Conservation (phyloP, 2,113 vertebrate species). For the Lipotes vexillifer region DNA sequence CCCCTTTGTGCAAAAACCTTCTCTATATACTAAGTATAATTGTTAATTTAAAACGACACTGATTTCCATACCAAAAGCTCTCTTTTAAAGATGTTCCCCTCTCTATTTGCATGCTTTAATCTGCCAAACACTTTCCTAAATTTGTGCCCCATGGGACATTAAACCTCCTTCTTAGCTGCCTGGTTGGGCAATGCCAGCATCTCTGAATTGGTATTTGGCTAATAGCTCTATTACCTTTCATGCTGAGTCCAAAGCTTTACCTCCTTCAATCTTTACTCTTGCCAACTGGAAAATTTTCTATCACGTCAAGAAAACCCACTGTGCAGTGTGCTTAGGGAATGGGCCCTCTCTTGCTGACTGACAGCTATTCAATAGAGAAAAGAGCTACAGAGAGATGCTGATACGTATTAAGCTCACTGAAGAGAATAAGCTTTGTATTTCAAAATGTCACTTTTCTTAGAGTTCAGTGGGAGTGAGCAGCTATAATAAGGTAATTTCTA, state of each 20-base stretch:
- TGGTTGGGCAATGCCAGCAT: not conserved
- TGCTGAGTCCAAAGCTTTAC: conserved; percentile 72
- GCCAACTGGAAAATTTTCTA: conserved; percentile 72
- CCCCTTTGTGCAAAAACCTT: not conserved
- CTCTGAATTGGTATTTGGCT: conserved; percentile 70
- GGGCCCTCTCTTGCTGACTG: conserved; percentile 64
- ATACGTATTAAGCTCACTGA: conserved; percentile 68
- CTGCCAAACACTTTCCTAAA: conserved; percentile 15
- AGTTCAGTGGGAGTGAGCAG: conserved; percentile 70
- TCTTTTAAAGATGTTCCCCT: not conserved
- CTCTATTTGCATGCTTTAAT: conserved; percentile 16
- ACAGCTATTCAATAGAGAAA: conserved; percentile 71
- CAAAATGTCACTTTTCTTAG: conserved; percentile 75
- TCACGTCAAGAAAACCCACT: conserved; percentile 67
- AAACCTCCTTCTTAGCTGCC: conserved; percentile 30
- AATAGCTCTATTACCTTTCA: conserved; percentile 71
- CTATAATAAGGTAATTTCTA: conserved; percentile 76
- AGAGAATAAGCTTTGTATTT: conserved; percentile 75
- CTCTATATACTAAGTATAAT: not conserved
- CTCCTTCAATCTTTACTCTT: conserved; percentile 68
- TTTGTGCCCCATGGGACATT: not conserved
- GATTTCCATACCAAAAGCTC: conserved; percentile 2
- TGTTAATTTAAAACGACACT: conserved; percentile 27
- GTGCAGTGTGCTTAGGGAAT: conserved; percentile 50
- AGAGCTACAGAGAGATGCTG: conserved; percentile 63